Evolutionary conservation across 2,113 vertebrate species (phyloP).

Genomic region (Datnioides undecimradiatus): DNA sequence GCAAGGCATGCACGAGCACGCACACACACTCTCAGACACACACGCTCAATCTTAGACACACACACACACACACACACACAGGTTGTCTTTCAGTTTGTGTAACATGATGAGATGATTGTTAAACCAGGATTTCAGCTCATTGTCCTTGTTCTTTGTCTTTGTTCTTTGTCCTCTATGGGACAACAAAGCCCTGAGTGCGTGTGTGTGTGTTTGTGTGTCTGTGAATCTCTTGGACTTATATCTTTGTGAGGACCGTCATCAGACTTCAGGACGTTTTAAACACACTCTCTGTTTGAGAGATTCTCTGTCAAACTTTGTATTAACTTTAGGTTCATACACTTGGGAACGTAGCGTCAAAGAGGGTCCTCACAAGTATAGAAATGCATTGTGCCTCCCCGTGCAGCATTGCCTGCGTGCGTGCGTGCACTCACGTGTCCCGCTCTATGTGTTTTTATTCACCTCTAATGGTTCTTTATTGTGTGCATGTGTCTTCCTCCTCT

Average conservation of each 20-base stretch:
- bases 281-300: too few species aligned
- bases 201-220: slow-evolving; percentile 2
- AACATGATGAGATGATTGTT: slow-evolving; percentile 17
- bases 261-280: too few species aligned
- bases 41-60: background rate
- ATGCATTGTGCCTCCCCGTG: background rate
- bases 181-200: background rate
- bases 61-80: slow-evolving; percentile 6
- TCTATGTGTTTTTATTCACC: slow-evolving; percentile 9
- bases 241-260: background rate
- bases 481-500: background rate
- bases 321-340: background rate
- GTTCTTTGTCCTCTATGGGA: slow-evolving; percentile 18
- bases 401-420: background rate
- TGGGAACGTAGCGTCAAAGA: background rate
- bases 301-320: background rate
- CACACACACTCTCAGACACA: slow-evolving; percentile 1
- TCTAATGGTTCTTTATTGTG: background rate
- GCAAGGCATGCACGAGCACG: too few species aligned
- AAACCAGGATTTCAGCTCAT: slow-evolving; percentile 7
- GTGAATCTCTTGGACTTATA: background rate
- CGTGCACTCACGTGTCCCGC: background rate
- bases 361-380: background rate
- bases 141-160: slow-evolving; percentile 26
- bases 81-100: slow-evolving; percentile 11